Percentiles rank a stretch among this genome's conserved stretches.
Conservation (phyloP, 2,113 vertebrate species). For the Platanista minor region DNA sequence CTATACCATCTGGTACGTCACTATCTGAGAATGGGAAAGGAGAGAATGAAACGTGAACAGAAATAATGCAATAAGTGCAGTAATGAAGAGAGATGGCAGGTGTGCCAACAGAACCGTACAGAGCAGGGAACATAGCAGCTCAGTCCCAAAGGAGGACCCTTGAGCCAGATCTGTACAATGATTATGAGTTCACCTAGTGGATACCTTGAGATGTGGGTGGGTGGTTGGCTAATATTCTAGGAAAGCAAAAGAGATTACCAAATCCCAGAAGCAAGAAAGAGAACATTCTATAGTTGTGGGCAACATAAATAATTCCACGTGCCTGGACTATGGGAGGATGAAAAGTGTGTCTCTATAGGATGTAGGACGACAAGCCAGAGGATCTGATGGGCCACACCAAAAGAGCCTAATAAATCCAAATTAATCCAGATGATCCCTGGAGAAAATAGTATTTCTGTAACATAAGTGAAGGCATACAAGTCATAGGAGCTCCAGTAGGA, state of each 20-base stretch:
- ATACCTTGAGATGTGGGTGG: fast-evolving
- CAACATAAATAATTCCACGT: neutral
- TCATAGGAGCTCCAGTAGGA: neutral
- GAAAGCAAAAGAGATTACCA: neutral
- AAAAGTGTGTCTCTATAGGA: neutral
- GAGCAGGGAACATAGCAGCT: neutral
- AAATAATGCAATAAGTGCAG: fast-evolving
- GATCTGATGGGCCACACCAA: too few relatives aligned
- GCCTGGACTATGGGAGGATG: neutral
- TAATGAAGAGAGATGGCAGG: fast-evolving
- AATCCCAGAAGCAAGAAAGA: neutral
- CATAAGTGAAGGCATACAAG: neutral
- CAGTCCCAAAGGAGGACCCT: too few relatives aligned
- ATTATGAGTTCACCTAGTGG: neutral
- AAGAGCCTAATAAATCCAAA: too few relatives aligned
- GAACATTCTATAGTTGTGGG: neutral
- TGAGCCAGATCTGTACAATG: neutral
- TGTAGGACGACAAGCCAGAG: neutral
- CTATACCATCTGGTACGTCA: neutral
- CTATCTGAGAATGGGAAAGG: neutral
- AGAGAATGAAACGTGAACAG: neutral
- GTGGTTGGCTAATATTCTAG: neutral
- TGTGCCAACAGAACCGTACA: fast-evolving
- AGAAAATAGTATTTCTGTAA: neutral
- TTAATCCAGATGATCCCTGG: neutral